Evolutionary conservation across 2,888 invertebrate species (phyloP), one percentile per base, ranked within the genome.

Genomic region (Erebia aethiops): DNA sequence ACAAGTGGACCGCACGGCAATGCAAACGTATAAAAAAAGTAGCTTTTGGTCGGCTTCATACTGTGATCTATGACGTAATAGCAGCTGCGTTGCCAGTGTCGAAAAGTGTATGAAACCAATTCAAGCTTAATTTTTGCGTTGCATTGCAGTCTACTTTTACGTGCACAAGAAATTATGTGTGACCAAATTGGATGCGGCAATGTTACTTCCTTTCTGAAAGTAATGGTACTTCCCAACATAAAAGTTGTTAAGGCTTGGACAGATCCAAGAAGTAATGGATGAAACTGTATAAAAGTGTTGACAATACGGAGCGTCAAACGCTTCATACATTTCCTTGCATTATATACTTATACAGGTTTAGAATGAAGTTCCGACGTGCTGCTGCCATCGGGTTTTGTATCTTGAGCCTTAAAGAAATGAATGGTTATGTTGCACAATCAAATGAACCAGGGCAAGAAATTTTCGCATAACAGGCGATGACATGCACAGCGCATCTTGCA

Each of bases 131-230:
- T 41, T 41, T 26, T 41, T 61, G 46, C 14, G 13, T 62, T 26
- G 49, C 62, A 49, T 21, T 49, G 62, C 62, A 49, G 62, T 49
- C 62, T 21, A 21, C 62, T 49, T 62, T 8, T 62, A 49, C 14
- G 46, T 9, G 62, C 49, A 21, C 49, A 46, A 13, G 18, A 16
- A 43, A 61, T 46, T 21, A 18, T 18, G 46, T 62, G 46, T 21
- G 62, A 62, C 14, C 62, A 49, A 62, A 62, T 49, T 21, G 46
- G 21, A 62, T 49, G 21, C 62, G 46, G 35, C 60, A 60, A 16
- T 43, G 26, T 57, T 10, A 52, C 14, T 16, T 9, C 52, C 16
- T 10, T 18, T 10, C 18, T 35, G 16, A 54, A 16, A 18, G 3
- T 10, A 16, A 54, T 8, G 16, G 7, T 52, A 52, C 16, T 9